A percentile compares a stretch with the other conserved stretches of the same genome.
Evolutionary conservation across 2,113 vertebrate species (phyloP).

Genomic region (Larimichthys polyactis): DNA sequence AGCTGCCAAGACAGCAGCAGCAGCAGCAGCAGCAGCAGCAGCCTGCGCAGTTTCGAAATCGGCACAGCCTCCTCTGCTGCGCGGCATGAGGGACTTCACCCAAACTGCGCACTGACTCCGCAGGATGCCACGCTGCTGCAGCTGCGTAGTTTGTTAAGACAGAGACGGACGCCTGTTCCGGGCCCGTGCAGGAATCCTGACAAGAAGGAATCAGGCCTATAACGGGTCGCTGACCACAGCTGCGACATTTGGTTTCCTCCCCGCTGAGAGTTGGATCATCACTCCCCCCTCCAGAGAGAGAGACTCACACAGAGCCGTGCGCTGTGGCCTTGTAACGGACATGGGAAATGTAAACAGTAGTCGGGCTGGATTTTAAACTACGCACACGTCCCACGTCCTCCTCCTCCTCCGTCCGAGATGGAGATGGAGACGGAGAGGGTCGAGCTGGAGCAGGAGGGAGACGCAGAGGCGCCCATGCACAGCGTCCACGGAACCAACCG

Average conservation of each 20-base stretch:
- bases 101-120: conserved; percentile 61
- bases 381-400: conserved; percentile 69
- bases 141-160: conserved; percentile 39
- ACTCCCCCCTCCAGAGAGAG: neutral
- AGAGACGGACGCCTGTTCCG: conserved; percentile 1
- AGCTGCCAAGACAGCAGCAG: conserved; percentile 43
- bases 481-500: conserved; percentile 86
- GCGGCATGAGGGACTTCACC: conserved; percentile 55
- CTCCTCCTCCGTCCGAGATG: conserved; percentile 71
- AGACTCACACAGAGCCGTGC: neutral
- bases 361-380: conserved; percentile 71
- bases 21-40: conserved; percentile 31
- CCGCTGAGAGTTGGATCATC: neutral
- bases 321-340: conserved; percentile 51
- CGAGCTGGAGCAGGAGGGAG: conserved; percentile 77
- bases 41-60: conserved; percentile 57
- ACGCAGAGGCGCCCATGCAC: conserved; percentile 79
- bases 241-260: conserved; percentile 36
- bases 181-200: conserved; percentile 40
- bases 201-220: neutral
- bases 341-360: conserved; percentile 75
- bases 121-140: conserved; percentile 63
- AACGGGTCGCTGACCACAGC: conserved; percentile 25
- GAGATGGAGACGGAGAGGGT: conserved; percentile 79
- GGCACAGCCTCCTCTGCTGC: conserved; percentile 29